Evolutionary conservation across 1,140 invertebrate species (phyloP), one percentile per base, ranked within the genome.

Genomic region (Nephila pilipes): DNA sequence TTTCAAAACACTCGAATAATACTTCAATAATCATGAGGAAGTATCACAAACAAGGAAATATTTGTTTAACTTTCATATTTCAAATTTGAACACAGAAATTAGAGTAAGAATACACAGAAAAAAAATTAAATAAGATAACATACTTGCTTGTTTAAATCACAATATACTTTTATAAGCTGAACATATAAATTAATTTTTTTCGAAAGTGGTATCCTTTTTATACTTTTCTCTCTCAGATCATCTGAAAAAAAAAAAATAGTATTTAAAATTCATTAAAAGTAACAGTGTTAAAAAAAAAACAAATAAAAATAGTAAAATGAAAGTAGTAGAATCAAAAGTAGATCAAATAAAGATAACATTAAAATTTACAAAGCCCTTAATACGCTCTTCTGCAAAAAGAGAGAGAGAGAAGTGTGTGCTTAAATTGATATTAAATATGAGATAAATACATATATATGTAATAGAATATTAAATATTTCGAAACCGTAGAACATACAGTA

Each of bases 141-240:
- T 92, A 79, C 90, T 87, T 81, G 89, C 29, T 88, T 89, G 25
- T 91, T 75, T 60, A 92, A 60, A 87, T 92, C 91, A 92, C 91
- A 92, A 38, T 87, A 85, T n/a, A 92, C 54, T 92, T 92, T 85
- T 46, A 92, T 92, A 46, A 92, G 81, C 38, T 87, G 46, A 3
- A 87, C 91, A 87, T 79, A 92, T n/a, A 92, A 79, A 75, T 92
- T 63, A 22, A 92, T 87, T 54, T 87, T 92, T 79, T 92, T 92
- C 4, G 91, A 85, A 57, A 92, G 63, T 25, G 91, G 65, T 57
- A 87, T 91, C 25, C 65, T 79, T 58, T 87, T 92, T 12, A 14
- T 12, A 92, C 36, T 81, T 46, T 60, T 65, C n/a, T n/a, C n/a
- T n/a, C n/a, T n/a, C n/a, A 46, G 18, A 75, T 20, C 25, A 65